Conservation (phyloP, 1,140 invertebrate species). For the Ctenoplectra terminalis region DNA sequence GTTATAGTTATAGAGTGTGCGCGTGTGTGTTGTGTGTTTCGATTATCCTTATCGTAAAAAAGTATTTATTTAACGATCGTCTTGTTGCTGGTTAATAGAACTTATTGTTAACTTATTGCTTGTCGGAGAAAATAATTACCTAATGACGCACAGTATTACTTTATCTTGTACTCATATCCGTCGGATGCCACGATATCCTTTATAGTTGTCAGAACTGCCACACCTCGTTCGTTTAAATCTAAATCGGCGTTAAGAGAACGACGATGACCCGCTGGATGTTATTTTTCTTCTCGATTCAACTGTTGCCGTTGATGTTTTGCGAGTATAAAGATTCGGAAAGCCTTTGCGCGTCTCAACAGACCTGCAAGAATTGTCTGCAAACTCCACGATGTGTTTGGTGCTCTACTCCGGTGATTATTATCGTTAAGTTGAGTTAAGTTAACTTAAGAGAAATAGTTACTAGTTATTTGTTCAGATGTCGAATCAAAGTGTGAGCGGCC, state of each 20-base stretch:
- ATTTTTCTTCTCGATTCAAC: neutral
- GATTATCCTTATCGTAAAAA: neutral
- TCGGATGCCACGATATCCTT: slow-evolving; percentile 73
- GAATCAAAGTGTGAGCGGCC: slow-evolving; percentile 15
- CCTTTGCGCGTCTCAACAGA: slow-evolving; percentile 68
- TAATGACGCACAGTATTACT: slow-evolving; percentile 59
- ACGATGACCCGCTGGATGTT: slow-evolving; percentile 19
- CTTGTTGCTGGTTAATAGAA: neutral
- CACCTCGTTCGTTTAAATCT: slow-evolving; percentile 2
- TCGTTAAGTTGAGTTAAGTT: slow-evolving; percentile 7
- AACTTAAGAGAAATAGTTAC: neutral
- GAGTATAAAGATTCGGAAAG: slow-evolving; percentile 61
- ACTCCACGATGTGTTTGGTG: slow-evolving; percentile 74
- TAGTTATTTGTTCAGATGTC: slow-evolving; percentile 36
- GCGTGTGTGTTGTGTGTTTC: too few species aligned
- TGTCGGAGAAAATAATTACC: slow-evolving; percentile 44
- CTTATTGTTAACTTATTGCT: neutral
- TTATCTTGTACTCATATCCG: slow-evolving; percentile 73
- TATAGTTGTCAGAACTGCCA: neutral
- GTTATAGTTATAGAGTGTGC: too few species aligned
- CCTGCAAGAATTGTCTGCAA: slow-evolving; percentile 68
- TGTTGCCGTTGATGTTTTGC: neutral
- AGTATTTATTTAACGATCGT: neutral
- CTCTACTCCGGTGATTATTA: slow-evolving; percentile 63
- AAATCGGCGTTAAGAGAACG: neutral